Evolutionary conservation across 2,113 vertebrate genomes (phyloP).

Genomic region (Elgaria multicarinata): DNA sequence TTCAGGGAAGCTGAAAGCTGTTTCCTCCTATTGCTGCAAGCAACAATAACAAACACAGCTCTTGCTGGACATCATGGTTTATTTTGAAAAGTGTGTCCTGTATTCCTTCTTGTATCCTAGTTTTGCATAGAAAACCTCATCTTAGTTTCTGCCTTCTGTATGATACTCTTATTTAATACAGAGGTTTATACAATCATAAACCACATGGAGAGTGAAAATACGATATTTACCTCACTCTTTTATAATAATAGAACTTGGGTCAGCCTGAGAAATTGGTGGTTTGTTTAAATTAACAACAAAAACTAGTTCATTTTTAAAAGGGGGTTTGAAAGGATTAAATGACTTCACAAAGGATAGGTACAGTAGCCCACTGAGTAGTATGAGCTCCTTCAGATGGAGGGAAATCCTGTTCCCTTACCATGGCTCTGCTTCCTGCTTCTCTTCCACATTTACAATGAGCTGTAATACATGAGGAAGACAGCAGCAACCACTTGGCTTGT

Average conservation of each 20-base stretch:
- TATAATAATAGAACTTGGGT: neutral
- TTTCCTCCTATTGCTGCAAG: slow-evolving; percentile 5
- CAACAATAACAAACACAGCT: slow-evolving; percentile 32
- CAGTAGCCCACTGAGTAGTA: no score
- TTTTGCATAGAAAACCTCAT: slow-evolving; percentile 48
- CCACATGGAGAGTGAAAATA: neutral
- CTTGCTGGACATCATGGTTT: slow-evolving; percentile 21
- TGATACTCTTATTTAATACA: neutral
- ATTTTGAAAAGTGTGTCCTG: slow-evolving; percentile 58
- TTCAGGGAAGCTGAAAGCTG: slow-evolving; percentile 47
- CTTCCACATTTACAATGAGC: no score
- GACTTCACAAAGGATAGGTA: no score
- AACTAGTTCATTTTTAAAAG: neutral
- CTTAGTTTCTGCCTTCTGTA: slow-evolving; percentile 37
- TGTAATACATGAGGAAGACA: no score
- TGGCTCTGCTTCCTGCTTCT: no score
- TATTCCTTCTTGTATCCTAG: slow-evolving; percentile 36
- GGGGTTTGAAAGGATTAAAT: neutral
- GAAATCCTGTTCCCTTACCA: no score
- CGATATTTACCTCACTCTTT: neutral
- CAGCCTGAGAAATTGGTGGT: neutral
- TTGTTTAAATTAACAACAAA: neutral
- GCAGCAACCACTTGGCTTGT: no score
- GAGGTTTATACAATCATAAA: neutral
- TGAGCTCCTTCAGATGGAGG: no score